A percentile compares a stretch with the other conserved stretches of the same genome.
These are phyloP conservation scores for Malacosoma neustria DNA, from an alignment of 2,888 invertebrate genomes.

Conservation along the genomic window DNA sequence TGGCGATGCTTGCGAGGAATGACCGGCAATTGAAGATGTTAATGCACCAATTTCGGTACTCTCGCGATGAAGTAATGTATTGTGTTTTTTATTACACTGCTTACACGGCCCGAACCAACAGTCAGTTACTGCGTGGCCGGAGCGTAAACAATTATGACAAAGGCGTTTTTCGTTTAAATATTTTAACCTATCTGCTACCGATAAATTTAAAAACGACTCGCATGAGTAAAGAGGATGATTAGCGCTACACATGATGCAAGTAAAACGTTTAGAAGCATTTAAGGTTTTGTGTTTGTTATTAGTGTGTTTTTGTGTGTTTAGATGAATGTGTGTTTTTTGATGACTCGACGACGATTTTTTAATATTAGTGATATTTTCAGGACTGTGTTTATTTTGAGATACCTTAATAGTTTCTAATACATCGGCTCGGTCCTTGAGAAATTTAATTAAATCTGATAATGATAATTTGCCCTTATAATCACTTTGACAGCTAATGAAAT, in stretches of 20 bases:
- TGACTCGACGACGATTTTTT: no score
- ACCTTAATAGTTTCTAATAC: no score
- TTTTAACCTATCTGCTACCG: not conserved
- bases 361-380: no score
- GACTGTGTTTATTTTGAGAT: no score
- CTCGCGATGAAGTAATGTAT: conserved; percentile 1
- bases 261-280: not conserved
- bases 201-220: no score
- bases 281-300: not conserved
- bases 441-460: not conserved
- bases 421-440: no score
- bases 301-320: not conserved
- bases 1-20: not conserved
- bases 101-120: conserved; percentile 1
- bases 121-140: not conserved
- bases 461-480: not conserved
- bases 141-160: conserved; percentile 1
- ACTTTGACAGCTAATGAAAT: not conserved
- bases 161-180: not conserved
- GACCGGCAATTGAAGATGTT: not conserved
- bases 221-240: no score
- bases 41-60: no score
- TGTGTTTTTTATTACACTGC: conserved; percentile 1
- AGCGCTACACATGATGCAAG: no score
- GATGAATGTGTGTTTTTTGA: no score